Evolutionary conservation across 2,113 vertebrate species (phyloP).

Genomic region (Lasiurus cinereus): DNA sequence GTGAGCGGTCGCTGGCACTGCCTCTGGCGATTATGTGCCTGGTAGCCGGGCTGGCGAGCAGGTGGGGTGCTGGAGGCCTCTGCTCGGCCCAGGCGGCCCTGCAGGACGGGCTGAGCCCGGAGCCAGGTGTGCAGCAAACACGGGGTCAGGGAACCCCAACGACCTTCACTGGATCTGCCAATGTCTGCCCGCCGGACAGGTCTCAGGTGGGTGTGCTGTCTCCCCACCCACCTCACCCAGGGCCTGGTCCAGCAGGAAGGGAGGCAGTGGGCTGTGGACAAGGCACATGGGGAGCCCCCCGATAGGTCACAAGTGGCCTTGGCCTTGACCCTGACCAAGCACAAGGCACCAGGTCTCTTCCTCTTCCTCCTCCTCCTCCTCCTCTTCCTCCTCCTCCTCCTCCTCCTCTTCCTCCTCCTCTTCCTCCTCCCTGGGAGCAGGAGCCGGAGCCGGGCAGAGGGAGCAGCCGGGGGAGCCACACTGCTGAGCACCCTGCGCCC

Average conservation of each 20-base stretch:
- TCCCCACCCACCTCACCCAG: neutral
- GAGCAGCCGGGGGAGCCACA: neutral
- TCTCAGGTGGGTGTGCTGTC: neutral
- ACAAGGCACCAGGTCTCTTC: neutral
- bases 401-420: neutral
- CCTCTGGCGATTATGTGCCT: neutral
- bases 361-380: neutral
- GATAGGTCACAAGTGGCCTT: neutral
- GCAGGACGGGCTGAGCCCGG: neutral
- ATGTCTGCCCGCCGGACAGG: neutral
- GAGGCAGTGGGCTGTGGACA: neutral
- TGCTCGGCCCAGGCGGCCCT: neutral
- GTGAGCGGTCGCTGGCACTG: neutral
- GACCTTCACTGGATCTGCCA: neutral
- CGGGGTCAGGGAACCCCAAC: neutral
- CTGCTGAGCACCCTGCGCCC: neutral
- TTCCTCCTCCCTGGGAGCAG: neutral
- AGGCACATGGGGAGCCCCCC: neutral
- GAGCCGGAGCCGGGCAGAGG: neutral
- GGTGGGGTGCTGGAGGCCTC: neutral
- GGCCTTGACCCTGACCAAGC: neutral
- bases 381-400: neutral
- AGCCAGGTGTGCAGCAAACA: neutral
- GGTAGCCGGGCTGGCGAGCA: neutral
- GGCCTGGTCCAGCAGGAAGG: neutral